Conservation (phyloP, 2,113 vertebrate species). For the Actenoides hombroni region DNA sequence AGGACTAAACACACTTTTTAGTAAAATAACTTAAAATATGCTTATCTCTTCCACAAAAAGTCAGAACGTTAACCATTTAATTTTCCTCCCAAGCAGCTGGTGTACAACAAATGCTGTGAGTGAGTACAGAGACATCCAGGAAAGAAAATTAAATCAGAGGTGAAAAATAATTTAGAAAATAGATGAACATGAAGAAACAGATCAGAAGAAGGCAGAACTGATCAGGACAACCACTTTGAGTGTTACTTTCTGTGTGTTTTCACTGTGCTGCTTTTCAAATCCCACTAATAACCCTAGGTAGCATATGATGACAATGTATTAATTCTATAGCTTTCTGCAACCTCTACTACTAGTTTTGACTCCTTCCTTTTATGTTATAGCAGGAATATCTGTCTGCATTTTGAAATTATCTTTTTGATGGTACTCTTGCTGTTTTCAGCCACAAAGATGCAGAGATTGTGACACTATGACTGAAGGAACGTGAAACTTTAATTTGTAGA, state of each 20-base stretch:
- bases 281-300: neutral
- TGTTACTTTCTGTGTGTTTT: neutral
- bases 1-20: neutral
- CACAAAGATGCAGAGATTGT: neutral
- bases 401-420: neutral
- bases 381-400: neutral
- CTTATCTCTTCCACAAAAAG: neutral
- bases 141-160: neutral
- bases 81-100: neutral
- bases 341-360: neutral
- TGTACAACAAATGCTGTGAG: neutral
- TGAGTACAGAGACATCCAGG: neutral
- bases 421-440: neutral
- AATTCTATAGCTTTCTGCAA: neutral
- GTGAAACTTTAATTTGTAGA: slow-evolving; percentile 24
- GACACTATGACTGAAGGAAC: neutral
- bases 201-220: neutral
- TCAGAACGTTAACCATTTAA: neutral
- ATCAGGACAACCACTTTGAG: neutral
- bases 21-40: neutral
- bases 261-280: neutral
- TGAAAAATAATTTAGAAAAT: neutral
- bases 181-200: neutral
- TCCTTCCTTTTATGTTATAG: neutral
- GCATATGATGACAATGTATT: neutral